Base-by-base conservation (phyloP, 1,140 invertebrate genomes). In the Ceratosolen fusciceps region DNA sequence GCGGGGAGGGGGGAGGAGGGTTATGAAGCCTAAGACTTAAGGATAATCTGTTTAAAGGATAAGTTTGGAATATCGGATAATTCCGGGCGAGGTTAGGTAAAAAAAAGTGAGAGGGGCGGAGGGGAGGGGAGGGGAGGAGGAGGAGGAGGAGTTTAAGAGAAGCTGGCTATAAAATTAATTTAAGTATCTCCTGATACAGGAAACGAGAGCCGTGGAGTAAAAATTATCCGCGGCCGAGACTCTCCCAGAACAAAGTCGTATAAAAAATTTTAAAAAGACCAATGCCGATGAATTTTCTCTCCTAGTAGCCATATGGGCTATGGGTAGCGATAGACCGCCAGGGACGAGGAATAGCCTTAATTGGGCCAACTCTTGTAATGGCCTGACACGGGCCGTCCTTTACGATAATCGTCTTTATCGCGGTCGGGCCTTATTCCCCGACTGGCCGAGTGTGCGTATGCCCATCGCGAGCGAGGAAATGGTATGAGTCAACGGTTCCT, bases 331-430 rank as follows among this genome's bases (percentile, higher is more conserved):
- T n/a, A 56, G 39, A 47, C 68, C 43, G 54, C 19, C 8, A n/a
- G 26, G n/a, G 67, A 43, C 54, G 54, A 43, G 74, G 26, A 60
- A 56, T 29, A 67, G 70, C 19, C 71, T 79, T 79, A 79, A 79
- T 79, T 79, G 70, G 60, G 54, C 71, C 34, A 43, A 73, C 12
- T 74, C 43, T 37, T 39, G 31, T 73, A 79, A 79, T 67, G 39
- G 68, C 12, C 43, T 8, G 75, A 70, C 31, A 34, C 37, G 54
- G 21, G 4, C 54, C 26, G 37, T 34, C 37, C 43, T 79, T 79
- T 79, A 74, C 34, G 60, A 79, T 79, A 79, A 65, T 73, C 68
- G 68, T 8, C 58, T 72, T 49, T 60, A 70, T 77, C 49, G 67
- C 43, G 12, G 52, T n/a, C 39, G 39, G 21, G 1, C 21, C 37